Base-by-base conservation (phyloP, 2,797 vertebrate genomes). In the Centropyge bicolor region DNA sequence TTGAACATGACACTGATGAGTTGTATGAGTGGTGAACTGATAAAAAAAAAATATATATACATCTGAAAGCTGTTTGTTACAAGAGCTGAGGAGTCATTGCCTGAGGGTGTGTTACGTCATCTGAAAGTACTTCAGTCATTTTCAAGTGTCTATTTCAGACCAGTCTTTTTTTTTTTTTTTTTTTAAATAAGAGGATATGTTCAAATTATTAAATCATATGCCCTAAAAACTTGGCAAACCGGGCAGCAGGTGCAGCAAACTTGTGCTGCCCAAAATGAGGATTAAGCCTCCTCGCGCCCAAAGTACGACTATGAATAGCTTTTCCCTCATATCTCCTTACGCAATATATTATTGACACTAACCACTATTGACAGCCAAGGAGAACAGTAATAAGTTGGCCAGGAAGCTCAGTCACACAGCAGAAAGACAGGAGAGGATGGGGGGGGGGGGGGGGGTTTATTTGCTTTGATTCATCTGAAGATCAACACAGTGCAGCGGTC, bases 301-400 rank as follows among this genome's bases (percentile, higher is more conserved):
- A 31, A 63, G n/a, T 22, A 46, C 1, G 8, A 51, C 66, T 70
- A 81, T 72, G 68, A 78, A 86, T 83, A 84, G 61, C 52, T 70
- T 74, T 78, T 57, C 41, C 52, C 76, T 46, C 66, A 74, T 48
- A 78, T 82, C 60, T 78, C 62, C 54, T 76, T 64, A 70, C 66
- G 76, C 65, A 84, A 70, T 57, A 38, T 61, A 56, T 79, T 69
- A 77, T 49, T 78, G 59, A 84, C 74, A 80, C 76, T 63, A 84
- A 85, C 57, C 62, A 59, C 76, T 49, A 41, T 74, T 74, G 65
- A 80, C 80, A 84, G 76, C 80, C 76, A 82, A 71, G 68, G 72
- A 62, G 14, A 77, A 57, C 57, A 80, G 61, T 57, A 56, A 57
- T 45, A 55, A 57, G 55, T 70, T 55, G 52, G 57, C 62, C 63